Conservation (phyloP, 2,888 invertebrate species). For the Rhingia rostrata region DNA sequence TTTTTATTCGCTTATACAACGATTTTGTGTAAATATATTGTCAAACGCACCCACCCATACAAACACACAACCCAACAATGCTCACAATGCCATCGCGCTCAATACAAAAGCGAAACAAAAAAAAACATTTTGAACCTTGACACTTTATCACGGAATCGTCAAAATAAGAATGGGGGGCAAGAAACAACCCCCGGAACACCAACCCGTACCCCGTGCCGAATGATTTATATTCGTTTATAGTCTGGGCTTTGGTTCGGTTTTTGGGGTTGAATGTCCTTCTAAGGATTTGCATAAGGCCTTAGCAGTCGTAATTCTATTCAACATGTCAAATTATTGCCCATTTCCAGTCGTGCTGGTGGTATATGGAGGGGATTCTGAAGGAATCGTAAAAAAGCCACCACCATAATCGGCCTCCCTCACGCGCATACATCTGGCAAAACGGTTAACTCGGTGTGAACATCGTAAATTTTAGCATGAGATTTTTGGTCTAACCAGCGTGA, state of each 20-base stretch:
- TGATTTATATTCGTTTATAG: conserved; percentile 72
- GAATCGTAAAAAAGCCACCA: conserved; percentile 70
- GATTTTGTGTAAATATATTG: conserved; percentile 63
- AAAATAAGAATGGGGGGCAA: conserved; percentile 42
- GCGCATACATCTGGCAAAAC: conserved; percentile 4
- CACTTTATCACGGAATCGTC: conserved; percentile 66
- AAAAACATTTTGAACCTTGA: conserved; percentile 51
- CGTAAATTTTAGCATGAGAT: conserved; percentile 66
- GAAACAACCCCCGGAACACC: conserved; percentile 20
- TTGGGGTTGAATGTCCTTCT: conserved; percentile 69
- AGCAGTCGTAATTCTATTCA: conserved; percentile 72
- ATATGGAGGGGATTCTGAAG: conserved; percentile 25
- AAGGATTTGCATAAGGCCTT: conserved; percentile 69
- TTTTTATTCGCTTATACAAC: conserved; percentile 70
- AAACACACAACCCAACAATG: neutral
- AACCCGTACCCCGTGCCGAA: conserved; percentile 38
- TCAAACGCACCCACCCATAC: conserved; percentile 39
- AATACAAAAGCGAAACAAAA: conserved; percentile 10
- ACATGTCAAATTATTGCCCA: conserved; percentile 75
- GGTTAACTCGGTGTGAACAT: conserved; percentile 52
- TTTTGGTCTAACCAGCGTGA: conserved; percentile 29
- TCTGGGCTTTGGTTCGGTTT: conserved; percentile 34
- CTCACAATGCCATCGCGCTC: conserved; percentile 12
- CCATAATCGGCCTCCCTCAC: conserved; percentile 40
- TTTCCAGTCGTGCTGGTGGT: conserved; percentile 50